Evolutionary conservation across 2,797 vertebrate species (phyloP), one percentile per base, ranked within the genome.

Genomic region (Amniataba percoides): DNA sequence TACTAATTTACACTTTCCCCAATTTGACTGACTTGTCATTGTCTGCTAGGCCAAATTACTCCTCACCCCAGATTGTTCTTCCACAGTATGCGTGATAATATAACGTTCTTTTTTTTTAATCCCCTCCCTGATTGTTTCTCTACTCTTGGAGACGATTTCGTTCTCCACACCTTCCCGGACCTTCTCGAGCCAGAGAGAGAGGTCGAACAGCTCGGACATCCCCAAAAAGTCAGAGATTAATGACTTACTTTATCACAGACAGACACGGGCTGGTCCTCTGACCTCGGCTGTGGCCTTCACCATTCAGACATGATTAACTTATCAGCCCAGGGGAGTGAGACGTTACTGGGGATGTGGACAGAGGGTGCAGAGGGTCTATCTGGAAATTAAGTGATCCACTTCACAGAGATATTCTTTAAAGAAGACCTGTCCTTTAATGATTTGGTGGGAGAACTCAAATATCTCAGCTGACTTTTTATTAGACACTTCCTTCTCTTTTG

Each of bases 191-290:
- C 52, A 3, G 10, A 62, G 15, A n/a, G 8, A 27, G 45, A 74
- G 60, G 31, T 3, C 43, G 53, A 65, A 61, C 16, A 15, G 42
- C 7, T 2, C 7, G 15, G n/a, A 67, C 31, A 11, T 73, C 66
- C 48, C 75, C 13, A 34, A 76, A 78, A 67, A 31, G 39, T 68
- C 40, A 36, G 53, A 70, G 72, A 46, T 61, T 65, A 88, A 89
- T 70, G 73, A 58, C 78, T 82, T 64, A 78, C 78, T 92, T 86
- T 81, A 80, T 83, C 78, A 59, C 73, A 66, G 86, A 70, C 70
- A 84, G 77, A 82, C 65, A 66, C 1, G 52, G 56, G 34, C 57
- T 42, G 79, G 83, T 72, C 61, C 74, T 63, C 43, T 76, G 73
- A 87, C 80, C 81, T 86, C 67, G 14, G 16, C 64, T 51, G 18